phyloP scores from a whole-genome alignment of 1,140 invertebrate genomes.

The Drosophila quadrilineata region DNA sequence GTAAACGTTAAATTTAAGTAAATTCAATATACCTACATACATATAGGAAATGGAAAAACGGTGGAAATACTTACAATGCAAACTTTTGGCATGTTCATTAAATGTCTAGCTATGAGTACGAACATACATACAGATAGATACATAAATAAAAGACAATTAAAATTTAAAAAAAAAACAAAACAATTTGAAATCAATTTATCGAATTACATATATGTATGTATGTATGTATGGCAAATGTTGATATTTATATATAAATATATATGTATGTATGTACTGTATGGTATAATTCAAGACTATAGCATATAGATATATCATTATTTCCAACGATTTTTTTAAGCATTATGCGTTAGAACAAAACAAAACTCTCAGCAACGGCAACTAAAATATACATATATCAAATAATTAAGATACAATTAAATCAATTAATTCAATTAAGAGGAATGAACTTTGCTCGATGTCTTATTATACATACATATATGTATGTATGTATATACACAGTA shows the following conservation, averaged over 20 bases:
- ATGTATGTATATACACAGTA: constrained; percentile 4
- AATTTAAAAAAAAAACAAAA: not conserved
- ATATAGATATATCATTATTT: no score
- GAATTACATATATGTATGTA: not conserved
- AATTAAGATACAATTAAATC: no score
- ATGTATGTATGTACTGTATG: not conserved
- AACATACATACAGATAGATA: no score
- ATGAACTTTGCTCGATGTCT: no score
- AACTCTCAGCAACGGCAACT: no score
- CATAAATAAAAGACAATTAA: no score
- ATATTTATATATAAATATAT: not conserved
- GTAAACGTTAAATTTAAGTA: constrained; percentile 15
- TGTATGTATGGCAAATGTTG: not conserved
- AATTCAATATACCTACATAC: constrained; percentile 24
- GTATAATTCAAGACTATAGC: no score
- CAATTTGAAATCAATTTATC: not conserved
- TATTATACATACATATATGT: no score
- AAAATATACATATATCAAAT: no score
- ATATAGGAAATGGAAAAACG: constrained; percentile 10
- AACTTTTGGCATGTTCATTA: constrained; percentile 19
- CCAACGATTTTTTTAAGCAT: no score
- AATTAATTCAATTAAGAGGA: no score
- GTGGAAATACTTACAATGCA: constrained; percentile 4
- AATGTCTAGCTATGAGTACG: constrained; percentile 25
- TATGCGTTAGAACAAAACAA: no score